phyloP scores from a whole-genome alignment of 1,140 invertebrate species.

The Trichonephila inaurata region DNA sequence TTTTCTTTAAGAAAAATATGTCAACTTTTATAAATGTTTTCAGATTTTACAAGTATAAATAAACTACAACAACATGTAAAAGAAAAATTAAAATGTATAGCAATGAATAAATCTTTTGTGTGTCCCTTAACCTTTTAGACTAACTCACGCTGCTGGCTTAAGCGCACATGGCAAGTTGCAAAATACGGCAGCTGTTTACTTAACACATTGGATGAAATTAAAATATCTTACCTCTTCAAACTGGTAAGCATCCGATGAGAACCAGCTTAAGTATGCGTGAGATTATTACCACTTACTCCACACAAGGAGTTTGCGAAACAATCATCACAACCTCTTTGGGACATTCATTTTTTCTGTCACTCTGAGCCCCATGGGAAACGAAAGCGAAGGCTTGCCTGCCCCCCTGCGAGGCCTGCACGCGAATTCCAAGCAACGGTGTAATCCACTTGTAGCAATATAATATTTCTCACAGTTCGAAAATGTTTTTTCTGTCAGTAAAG shows the following conservation, averaged over 20 bases:
- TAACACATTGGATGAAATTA: not conserved
- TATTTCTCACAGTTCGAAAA: not conserved
- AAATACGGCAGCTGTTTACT: not conserved
- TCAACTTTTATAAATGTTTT: too few species aligned
- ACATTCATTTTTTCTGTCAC: constrained; percentile 6
- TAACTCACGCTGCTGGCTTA: too few species aligned
- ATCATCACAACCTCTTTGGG: not conserved
- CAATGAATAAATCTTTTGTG: too few species aligned
- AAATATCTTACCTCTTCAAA: constrained; percentile 17
- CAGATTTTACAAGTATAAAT: too few species aligned
- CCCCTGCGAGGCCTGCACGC: not conserved
- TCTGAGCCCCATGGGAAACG: not conserved
- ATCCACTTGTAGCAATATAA: constrained; percentile 1
- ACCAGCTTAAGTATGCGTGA: not conserved
- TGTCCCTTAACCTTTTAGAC: too few species aligned
- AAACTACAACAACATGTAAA: too few species aligned
- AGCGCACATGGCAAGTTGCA: not conserved
- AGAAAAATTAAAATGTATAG: too few species aligned
- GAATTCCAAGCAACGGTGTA: not conserved
- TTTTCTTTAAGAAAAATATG: too few species aligned
- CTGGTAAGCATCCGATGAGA: constrained; percentile 18
- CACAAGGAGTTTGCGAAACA: not conserved
- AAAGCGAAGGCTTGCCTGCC: not conserved
- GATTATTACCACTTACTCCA: not conserved
- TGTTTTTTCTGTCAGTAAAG: not conserved